phyloP scores from a whole-genome alignment of 2,797 vertebrate species.

The Oreochromis mossambicus region DNA sequence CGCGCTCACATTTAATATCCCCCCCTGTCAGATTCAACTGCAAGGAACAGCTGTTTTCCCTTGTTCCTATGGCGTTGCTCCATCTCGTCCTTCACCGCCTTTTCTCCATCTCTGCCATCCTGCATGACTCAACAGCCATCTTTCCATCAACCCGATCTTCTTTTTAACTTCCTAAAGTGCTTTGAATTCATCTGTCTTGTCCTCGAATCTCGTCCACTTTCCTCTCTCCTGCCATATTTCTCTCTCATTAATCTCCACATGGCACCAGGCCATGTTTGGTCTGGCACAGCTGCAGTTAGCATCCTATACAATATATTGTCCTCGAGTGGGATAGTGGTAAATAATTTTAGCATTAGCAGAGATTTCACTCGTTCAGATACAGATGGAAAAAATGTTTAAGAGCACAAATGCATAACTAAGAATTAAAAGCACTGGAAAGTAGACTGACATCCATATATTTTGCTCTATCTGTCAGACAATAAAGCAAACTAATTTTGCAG shows the following conservation, averaged over 20 bases:
- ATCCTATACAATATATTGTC: neutral
- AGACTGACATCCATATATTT: neutral
- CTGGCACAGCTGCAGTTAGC: neutral
- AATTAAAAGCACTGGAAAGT: neutral
- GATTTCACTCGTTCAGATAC: neutral
- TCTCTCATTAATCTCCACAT: neutral
- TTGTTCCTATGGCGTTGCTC: slow-evolving; percentile 30
- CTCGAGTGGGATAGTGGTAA: neutral
- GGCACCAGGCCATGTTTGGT: slow-evolving; percentile 6
- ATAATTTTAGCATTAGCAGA: neutral
- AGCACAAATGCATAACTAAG: neutral
- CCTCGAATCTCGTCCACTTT: neutral
- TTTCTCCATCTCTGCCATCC: slow-evolving; percentile 27
- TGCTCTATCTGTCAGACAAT: neutral
- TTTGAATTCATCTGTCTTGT: slow-evolving; percentile 8
- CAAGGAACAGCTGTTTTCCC: slow-evolving; percentile 59
- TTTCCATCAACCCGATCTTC: slow-evolving; percentile 14
- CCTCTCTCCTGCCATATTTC: neutral
- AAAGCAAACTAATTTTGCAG: slow-evolving; percentile 5
- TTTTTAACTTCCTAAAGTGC: slow-evolving; percentile 12
- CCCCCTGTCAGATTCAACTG: slow-evolving; percentile 13
- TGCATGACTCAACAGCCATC: slow-evolving; percentile 36
- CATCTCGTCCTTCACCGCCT: slow-evolving; percentile 30
- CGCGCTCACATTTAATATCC: slow-evolving; percentile 38
- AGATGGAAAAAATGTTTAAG: neutral